Conservation (phyloP, 2,888 invertebrate genomes). For the Scaptomyza caliginosa region DNA sequence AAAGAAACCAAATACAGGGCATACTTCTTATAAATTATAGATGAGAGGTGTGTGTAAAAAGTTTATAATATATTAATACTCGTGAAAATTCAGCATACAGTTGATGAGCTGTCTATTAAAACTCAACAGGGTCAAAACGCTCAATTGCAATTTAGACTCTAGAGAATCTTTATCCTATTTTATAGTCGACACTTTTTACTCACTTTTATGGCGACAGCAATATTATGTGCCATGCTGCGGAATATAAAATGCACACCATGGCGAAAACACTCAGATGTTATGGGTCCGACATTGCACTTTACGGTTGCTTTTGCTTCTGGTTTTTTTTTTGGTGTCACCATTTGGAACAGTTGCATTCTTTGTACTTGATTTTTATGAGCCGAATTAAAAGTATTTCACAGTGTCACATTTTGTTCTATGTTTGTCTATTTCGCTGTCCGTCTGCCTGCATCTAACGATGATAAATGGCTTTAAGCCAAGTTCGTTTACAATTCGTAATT, state of each 20-base stretch:
- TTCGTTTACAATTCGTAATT: constrained; percentile 53
- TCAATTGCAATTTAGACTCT: not conserved
- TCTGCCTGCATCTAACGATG: constrained; percentile 50
- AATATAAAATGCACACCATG: constrained; percentile 37
- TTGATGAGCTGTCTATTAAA: constrained; percentile 3
- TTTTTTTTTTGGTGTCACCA: constrained; percentile 2
- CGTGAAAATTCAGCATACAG: not conserved
- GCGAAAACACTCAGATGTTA: constrained; percentile 7
- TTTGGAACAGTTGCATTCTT: constrained; percentile 34
- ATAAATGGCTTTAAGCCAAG: constrained; percentile 50
- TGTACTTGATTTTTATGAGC: constrained; percentile 49
- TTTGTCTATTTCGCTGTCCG: not conserved
- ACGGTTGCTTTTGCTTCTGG: not conserved
- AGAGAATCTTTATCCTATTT: not conserved
- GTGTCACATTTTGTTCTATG: constrained; percentile 10
- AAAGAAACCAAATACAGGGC: no score
- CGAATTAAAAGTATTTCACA: constrained; percentile 34
- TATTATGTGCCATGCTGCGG: constrained; percentile 26
- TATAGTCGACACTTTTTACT: not conserved
- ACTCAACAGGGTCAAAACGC: not conserved
- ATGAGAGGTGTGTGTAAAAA: not conserved
- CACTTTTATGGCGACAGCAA: constrained; percentile 15
- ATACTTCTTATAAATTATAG: not conserved
- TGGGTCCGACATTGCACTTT: not conserved
- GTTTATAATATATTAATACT: not conserved